These are phyloP conservation scores for Listronotus oregonensis DNA, from an alignment of 1,140 invertebrate species.

Conservation along the genomic window DNA sequence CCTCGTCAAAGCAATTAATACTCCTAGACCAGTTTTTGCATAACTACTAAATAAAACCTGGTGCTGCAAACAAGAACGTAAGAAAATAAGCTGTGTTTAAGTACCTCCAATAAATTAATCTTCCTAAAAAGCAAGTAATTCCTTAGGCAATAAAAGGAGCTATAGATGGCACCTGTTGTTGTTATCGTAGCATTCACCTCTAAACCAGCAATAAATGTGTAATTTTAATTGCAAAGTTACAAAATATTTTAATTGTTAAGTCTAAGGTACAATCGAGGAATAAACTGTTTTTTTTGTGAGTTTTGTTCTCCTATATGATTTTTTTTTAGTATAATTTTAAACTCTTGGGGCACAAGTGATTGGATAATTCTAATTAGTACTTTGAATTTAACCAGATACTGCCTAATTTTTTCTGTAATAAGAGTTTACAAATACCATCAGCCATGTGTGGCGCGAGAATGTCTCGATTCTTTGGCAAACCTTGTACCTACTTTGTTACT, in stretches of 20 bases:
- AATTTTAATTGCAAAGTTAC: constrained; percentile 6
- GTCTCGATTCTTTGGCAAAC: no score
- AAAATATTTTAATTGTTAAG: not conserved
- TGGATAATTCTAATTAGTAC: no score
- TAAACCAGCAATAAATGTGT: not conserved
- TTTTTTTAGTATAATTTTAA: no score
- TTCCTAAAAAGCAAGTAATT: constrained; percentile 12
- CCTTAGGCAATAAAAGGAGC: constrained; percentile 1
- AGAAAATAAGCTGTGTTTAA: not conserved
- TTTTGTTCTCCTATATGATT: no score
- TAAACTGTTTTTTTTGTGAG: no score
- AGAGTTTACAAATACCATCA: no score
- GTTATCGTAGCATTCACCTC: constrained; percentile 11
- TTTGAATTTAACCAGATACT: no score
- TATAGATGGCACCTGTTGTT: constrained; percentile 5
- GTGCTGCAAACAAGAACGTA: not conserved
- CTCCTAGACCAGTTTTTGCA: constrained; percentile 32
- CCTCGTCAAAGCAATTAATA: constrained; percentile 30
- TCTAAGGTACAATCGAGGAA: no score
- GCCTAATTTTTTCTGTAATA: no score
- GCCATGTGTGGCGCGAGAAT: no score
- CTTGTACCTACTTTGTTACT: no score
- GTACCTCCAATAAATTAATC: not conserved
- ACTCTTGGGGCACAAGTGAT: no score
- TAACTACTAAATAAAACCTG: constrained; percentile 29